Conservation (phyloP, 2,113 vertebrate species). For the Scortum barcoo region DNA sequence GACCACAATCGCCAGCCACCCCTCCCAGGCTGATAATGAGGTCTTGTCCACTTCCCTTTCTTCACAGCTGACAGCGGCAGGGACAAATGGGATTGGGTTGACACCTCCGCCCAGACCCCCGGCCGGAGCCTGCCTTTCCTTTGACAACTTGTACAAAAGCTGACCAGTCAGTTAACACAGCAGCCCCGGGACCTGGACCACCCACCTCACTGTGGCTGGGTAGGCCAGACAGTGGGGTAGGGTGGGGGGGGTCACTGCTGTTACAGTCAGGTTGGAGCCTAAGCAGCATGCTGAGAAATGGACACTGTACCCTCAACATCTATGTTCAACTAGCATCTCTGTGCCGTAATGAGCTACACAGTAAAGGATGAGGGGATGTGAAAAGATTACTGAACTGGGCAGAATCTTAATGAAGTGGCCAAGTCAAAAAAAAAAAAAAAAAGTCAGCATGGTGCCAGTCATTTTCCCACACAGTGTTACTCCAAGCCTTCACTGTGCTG, state of each 20-base stretch:
- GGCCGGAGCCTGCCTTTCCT: constrained; percentile 55
- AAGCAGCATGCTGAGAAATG: constrained; percentile 4
- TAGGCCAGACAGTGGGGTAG: too few relatives aligned
- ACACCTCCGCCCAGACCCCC: constrained; percentile 71
- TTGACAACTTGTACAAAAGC: constrained; percentile 80
- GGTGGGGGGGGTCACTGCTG: constrained; percentile 55
- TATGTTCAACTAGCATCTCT: background rate
- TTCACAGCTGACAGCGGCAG: constrained; percentile 76
- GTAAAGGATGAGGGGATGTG: constrained; percentile 10
- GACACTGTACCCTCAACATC: constrained; percentile 22
- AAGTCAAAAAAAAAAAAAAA: constrained; percentile 29
- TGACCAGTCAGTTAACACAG: constrained; percentile 64
- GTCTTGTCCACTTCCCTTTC: constrained; percentile 73
- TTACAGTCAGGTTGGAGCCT: constrained; percentile 59
- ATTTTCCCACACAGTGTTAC: constrained; percentile 63
- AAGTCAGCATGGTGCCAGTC: constrained; percentile 35
- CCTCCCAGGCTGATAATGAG: constrained; percentile 68
- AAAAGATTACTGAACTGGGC: constrained; percentile 30
- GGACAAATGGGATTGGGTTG: constrained; percentile 79
- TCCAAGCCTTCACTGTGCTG: constrained; percentile 37
- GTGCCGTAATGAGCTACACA: constrained; percentile 10
- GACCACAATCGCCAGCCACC: constrained; percentile 43
- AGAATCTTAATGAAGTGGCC: constrained; percentile 49
- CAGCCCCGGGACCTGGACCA: constrained; percentile 68
- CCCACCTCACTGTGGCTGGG: constrained; percentile 62